Evolutionary conservation across 2,888 invertebrate species (phyloP).

Genomic region (Dynastes tityus): DNA sequence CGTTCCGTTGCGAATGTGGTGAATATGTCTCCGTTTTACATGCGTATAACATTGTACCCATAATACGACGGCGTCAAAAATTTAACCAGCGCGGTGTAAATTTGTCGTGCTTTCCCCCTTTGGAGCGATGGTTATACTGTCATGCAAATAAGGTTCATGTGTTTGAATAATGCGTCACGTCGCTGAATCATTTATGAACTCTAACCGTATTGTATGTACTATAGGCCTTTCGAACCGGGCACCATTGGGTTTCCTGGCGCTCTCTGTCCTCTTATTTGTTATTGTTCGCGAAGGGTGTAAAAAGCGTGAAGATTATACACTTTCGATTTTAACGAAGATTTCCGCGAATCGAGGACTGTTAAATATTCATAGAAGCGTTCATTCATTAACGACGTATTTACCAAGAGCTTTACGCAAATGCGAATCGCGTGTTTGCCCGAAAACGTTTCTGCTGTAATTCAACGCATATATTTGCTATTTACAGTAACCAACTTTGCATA

Average conservation of each 20-base stretch:
- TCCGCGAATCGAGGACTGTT: background rate
- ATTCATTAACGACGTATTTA: conserved; percentile 10
- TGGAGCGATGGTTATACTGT: conserved; percentile 29
- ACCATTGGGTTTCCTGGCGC: background rate
- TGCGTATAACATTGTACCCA: background rate
- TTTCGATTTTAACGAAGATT: conserved; percentile 34
- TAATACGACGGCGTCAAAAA: conserved; percentile 1
- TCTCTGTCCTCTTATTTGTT: background rate
- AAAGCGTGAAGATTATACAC: background rate
- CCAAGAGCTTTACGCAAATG: background rate
- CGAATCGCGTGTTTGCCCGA: background rate
- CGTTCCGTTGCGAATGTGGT: conserved; percentile 3
- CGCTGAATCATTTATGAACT: conserved; percentile 48
- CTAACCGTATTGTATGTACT: background rate
- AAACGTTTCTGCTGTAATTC: too few species aligned
- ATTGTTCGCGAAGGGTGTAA: conserved; percentile 4
- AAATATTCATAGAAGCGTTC: background rate
- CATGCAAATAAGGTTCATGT: conserved; percentile 55
- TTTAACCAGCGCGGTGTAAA: conserved; percentile 1
- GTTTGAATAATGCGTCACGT: conserved; percentile 58
- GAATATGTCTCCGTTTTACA: background rate
- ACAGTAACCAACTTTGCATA: too few species aligned
- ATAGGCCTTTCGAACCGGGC: too few species aligned
- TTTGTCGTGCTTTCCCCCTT: conserved; percentile 25
- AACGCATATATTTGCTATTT: too few species aligned